phyloP scores from a whole-genome alignment of 2,888 invertebrate species.

The Barypeithes pellucidus region DNA sequence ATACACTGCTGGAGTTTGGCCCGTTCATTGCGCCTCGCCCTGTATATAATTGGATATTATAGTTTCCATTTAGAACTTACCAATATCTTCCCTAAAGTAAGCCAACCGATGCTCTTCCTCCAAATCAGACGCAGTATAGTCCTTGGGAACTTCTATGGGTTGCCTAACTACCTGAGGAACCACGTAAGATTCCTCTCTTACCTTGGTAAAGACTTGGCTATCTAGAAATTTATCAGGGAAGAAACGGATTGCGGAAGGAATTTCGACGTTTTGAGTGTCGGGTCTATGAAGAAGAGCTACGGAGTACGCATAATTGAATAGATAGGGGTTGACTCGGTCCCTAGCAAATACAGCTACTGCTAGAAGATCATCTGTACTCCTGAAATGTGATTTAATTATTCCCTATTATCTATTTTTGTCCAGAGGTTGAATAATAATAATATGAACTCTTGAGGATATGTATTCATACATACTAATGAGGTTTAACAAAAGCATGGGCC shows the following conservation, averaged over 20 bases:
- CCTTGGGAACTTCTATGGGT: conserved; percentile 76
- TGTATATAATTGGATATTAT: too few species aligned
- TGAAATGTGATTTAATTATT: conserved; percentile 56
- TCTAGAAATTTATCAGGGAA: conserved; percentile 90
- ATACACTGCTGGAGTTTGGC: too few species aligned
- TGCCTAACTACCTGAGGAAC: conserved; percentile 78
- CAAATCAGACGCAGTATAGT: conserved; percentile 78
- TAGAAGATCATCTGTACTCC: conserved; percentile 80
- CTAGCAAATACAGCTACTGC: conserved; percentile 81
- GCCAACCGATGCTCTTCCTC: conserved; percentile 88
- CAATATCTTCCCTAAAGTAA: conserved; percentile 90
- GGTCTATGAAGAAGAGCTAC: conserved; percentile 83
- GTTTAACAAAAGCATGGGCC: too few species aligned
- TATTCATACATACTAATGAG: too few species aligned
- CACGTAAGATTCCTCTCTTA: conserved; percentile 80
- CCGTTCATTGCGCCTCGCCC: too few species aligned
- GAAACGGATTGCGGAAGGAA: conserved; percentile 83
- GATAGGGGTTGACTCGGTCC: conserved; percentile 83
- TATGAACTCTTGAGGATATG: too few species aligned
- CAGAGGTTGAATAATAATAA: too few species aligned
- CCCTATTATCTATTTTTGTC: too few species aligned
- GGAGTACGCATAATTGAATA: conserved; percentile 86
- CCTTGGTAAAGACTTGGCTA: conserved; percentile 79
- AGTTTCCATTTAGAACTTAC: conserved; percentile 62
- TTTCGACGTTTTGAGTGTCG: conserved; percentile 80